Evolutionary conservation across 2,113 vertebrate genomes (phyloP).

Genomic region (Ciconia stormi): DNA sequence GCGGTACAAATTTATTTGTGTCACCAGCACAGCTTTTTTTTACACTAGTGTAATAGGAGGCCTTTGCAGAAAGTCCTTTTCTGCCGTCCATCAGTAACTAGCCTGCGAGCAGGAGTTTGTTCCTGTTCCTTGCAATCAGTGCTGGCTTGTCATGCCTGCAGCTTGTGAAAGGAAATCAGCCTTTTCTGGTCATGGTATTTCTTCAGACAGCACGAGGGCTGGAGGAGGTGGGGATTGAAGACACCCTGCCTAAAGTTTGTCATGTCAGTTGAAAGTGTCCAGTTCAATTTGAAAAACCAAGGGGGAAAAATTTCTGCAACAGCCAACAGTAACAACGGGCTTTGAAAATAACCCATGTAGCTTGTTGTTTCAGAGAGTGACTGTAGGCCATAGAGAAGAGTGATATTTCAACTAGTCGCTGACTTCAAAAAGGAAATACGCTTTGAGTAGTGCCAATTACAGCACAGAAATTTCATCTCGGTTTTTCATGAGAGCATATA

Average conservation of each 20-base stretch:
- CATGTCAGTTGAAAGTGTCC: neutral
- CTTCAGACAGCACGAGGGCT: neutral
- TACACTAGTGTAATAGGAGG: neutral
- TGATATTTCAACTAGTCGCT: neutral
- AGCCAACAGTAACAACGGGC: neutral
- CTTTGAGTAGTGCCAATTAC: neutral
- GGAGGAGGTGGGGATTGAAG: neutral
- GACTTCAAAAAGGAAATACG: neutral
- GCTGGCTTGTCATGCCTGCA: neutral
- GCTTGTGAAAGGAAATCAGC: neutral
- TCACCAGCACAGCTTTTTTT: neutral
- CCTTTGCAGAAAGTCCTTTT: neutral
- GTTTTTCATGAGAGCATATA: neutral
- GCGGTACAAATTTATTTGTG: neutral
- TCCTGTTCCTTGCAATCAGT: neutral
- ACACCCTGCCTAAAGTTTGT: neutral
- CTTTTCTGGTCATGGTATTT: neutral
- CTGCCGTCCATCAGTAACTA: neutral
- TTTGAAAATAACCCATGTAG: neutral
- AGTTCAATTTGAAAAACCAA: neutral
- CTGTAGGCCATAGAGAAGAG: neutral
- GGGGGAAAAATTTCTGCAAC: neutral
- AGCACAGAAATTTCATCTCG: neutral
- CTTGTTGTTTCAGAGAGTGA: neutral
- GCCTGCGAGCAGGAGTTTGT: neutral